Conservation (phyloP, 2,797 vertebrate species). For the Rhinoraja longicauda region DNA sequence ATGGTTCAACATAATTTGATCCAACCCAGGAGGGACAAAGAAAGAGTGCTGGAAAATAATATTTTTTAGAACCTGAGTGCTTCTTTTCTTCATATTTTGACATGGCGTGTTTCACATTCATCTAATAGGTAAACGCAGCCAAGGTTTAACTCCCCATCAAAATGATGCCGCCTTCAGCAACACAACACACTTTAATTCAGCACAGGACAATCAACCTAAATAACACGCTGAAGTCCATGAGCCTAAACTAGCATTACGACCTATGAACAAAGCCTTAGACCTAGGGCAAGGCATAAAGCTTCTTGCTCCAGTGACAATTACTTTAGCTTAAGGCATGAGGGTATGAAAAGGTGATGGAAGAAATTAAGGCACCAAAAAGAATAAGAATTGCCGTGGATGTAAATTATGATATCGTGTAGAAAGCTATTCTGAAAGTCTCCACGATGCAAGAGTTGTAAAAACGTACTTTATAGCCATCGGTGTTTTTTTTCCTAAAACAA, state of each 20-base stretch:
- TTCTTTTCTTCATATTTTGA: background rate
- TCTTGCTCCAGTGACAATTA: background rate
- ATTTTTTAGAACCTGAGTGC: background rate
- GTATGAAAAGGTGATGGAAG: too few species aligned
- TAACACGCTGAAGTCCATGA: background rate
- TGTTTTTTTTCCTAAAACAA: background rate
- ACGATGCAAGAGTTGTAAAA: background rate
- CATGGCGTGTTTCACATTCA: background rate
- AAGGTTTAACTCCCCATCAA: background rate
- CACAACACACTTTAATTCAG: background rate
- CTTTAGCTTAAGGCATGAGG: background rate
- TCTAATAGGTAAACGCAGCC: too few species aligned
- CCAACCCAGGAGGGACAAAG: background rate
- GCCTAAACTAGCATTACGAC: background rate
- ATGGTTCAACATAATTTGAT: background rate
- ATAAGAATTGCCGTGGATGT: background rate
- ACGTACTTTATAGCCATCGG: background rate
- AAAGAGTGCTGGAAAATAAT: background rate
- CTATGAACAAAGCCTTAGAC: background rate
- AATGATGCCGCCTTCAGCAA: background rate
- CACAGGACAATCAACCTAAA: too few species aligned
- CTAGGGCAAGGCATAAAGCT: background rate
- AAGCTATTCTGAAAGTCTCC: background rate
- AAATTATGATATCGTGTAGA: background rate
- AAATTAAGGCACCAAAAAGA: too few species aligned